Evolutionary conservation across 2,113 vertebrate genomes (phyloP), one percentile per base, ranked within the genome.

Genomic region (Cricetomys ansorgei): DNA sequence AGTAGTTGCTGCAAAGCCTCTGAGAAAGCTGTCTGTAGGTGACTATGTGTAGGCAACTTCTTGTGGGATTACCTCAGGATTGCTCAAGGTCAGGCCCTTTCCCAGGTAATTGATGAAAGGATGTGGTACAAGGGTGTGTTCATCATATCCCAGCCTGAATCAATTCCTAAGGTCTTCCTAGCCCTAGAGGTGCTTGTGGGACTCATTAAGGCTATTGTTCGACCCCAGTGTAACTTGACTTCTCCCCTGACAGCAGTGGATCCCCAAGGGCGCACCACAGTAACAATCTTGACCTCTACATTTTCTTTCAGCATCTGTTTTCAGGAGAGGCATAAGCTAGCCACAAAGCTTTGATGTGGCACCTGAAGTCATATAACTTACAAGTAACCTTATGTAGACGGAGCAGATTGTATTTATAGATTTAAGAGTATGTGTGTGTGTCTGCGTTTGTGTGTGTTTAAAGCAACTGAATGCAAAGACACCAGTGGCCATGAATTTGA

Each of bases 171-270:
- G 5, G 8, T 9, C 7, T 27, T 17, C 48, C 27, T 16, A 43
- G 12, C 7, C 43, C 8, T 40, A 25, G 3, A 17, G 31, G 19
- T 53, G 27, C 17, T 69, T 7, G 0, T 31, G 45, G 21, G 45
- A 40, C 15, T n/a, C 17, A 31, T 13, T 37, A 37, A 16, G 8
- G 17, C 27, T 76, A 0, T 48, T 0, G 0, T 8, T 13, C 29
- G 19, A 48, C 5, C 34, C 29, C 40, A 17, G 0, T 4, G 48
- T 10, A 84, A 69, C 50, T n/a, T 55, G 40, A 12, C 3, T 3
- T n/a, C 48, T 55, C 15, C 13, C 34, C n/a, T 13, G 9, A 45
- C 0, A 19, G 9, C 3, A 13, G 7, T 5, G 23, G 29, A n/a
- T 76, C 37, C 37, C 29, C 19, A 79, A 73, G 10, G 0, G 9